Evolutionary conservation across 2,113 vertebrate species (phyloP).

Genomic region (Lepisosteus oculatus): DNA sequence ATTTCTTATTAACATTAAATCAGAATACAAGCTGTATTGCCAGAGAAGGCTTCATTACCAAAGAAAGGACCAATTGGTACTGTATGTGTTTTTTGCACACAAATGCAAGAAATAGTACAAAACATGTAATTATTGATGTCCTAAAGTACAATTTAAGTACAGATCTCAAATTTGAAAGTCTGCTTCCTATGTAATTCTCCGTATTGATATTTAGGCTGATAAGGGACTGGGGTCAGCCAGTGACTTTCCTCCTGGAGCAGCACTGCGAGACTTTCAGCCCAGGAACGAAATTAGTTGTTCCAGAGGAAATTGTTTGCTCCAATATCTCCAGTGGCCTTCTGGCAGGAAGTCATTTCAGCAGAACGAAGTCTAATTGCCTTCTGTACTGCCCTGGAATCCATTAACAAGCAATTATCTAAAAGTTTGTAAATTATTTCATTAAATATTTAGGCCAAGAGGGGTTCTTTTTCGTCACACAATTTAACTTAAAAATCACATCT

Average conservation of each 20-base stretch:
- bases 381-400: conserved; percentile 24
- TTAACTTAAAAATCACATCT: conserved; percentile 12
- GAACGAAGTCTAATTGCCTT: conserved; percentile 7
- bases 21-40: too few relatives aligned
- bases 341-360: conserved; percentile 21
- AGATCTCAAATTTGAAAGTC: conserved; percentile 33
- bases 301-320: not conserved
- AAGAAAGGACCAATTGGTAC: too few relatives aligned
- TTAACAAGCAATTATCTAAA: conserved; percentile 25
- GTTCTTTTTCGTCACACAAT: not conserved
- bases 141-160: not conserved
- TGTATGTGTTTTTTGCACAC: too few relatives aligned
- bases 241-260: too few relatives aligned
- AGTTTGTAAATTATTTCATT: conserved; percentile 25
- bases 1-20: too few relatives aligned
- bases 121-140: too few relatives aligned
- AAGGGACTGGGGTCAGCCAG: not conserved
- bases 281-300: not conserved
- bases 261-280: not conserved
- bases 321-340: not conserved
- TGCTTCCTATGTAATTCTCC: conserved; percentile 39
- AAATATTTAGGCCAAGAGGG: conserved; percentile 17
- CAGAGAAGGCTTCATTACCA: too few relatives aligned
- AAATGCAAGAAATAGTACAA: too few relatives aligned
- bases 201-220: conserved; percentile 46